Conservation (phyloP, 2,113 vertebrate species). For the Bos taurus region ARS-UCD2.0 NC_037356.1:45871001-45871500, state of each 20-base stretch:
- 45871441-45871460: fast-evolving
- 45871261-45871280: neutral
- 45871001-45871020: neutral
- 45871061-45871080: fast-evolving
- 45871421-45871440: neutral
- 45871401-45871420: fast-evolving
- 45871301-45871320: neutral
- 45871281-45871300: neutral
- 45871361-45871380: neutral
- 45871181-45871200: neutral
- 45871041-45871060: neutral
- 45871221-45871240: conserved; percentile 12
- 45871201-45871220: neutral
- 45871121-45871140: neutral
- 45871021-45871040: neutral
- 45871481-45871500: neutral
- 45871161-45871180: neutral
- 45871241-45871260: neutral
- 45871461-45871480: neutral
- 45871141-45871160: neutral
- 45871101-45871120: neutral
- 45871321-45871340: fast-evolving
- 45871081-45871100: neutral
- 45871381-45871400: neutral
- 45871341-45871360: fast-evolving